These are phyloP conservation scores for Dicranocentrus wangi DNA, from an alignment of 2,888 invertebrate genomes.

Conservation along the genomic window DNA sequence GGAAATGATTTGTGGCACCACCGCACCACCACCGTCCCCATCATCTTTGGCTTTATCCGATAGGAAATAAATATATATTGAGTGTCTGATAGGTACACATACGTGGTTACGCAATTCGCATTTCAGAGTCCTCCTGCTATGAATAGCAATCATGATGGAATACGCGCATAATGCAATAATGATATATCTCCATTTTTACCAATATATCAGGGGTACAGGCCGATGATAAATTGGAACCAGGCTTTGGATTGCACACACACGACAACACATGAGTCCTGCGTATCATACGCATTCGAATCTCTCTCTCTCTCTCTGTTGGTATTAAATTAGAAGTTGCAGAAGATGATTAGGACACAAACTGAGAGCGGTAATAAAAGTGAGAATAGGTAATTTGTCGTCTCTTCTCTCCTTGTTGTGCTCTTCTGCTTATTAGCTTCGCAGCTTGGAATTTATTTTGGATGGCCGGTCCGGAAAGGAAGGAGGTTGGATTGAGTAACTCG, in stretches of 20 bases:
- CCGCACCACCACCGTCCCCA: background rate
- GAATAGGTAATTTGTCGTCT: conserved; percentile 65
- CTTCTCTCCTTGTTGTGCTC: conserved; percentile 7
- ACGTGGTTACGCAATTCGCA: conserved; percentile 22
- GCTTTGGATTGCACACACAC: conserved; percentile 14
- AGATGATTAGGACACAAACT: conserved; percentile 53
- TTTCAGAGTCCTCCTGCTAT: conserved; percentile 18
- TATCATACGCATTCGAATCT: too few species aligned
- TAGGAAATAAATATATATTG: background rate
- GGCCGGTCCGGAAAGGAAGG: conserved; percentile 27
- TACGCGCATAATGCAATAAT: background rate
- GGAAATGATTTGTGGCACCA: background rate
- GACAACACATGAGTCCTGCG: too few species aligned
- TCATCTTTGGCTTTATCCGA: background rate
- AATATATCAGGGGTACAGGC: too few species aligned
- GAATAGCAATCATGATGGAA: conserved; percentile 22
- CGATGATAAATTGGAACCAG: conserved; percentile 39
- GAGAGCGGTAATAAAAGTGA: conserved; percentile 56
- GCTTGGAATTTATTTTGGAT: conserved; percentile 47
- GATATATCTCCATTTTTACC: background rate
- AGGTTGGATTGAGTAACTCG: conserved; percentile 2
- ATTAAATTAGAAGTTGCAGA: conserved; percentile 45
- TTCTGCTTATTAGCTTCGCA: background rate
- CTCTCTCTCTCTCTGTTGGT: too few species aligned
- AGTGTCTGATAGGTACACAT: background rate